Base-by-base conservation (phyloP, 2,888 invertebrate species). In the Tipula unca region DNA sequence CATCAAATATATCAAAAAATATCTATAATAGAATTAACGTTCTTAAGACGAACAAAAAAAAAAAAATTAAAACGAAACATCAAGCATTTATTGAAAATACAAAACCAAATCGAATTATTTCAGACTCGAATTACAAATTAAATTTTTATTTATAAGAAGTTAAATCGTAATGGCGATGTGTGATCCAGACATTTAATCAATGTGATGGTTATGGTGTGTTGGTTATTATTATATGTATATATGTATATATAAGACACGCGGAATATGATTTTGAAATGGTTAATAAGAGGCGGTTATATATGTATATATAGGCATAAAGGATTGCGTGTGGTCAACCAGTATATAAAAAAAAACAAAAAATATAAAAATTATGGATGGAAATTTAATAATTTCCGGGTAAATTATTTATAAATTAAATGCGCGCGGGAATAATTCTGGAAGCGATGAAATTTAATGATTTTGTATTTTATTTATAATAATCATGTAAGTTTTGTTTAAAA, bases 361-460 rank as follows among this genome's bases (percentile, higher is more conserved):
- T 3, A 32, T 3, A 32, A 32, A 32, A 32, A 32, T 32, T 48
- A 69, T 69, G 69, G 69, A 69, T 69, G 69, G 25, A 69, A 69
- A 69, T 69, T 69, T 69, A 69, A 69, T 69, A 69, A 69, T 69
- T 69, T 69, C 69, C 69, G 69, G 69, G 69, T 69, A 69, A 69
- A 69, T 69, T 69, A 69, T 69, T 69, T 69, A 10, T 69, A 25
- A 69, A 69, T 69, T 69, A 69, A 69, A 69, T 69, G 69, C 3
- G 69, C 69, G 69, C 69, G 69, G 25, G 69, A 69, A 69, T 69
- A 69, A 69, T 69, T 69, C 69, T 69, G 69, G 69, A 69, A 69
- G 69, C 69, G 69, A 69, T 69, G 25, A 69, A 69, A 69, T 69
- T 69, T 13, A 69, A 69, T 69, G 69, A 69, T 25, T 69, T 69